Percentiles rank a stretch among this genome's conserved stretches.
Conservation (phyloP, 1,140 invertebrate species). For the Camponotus floridanus region DNA sequence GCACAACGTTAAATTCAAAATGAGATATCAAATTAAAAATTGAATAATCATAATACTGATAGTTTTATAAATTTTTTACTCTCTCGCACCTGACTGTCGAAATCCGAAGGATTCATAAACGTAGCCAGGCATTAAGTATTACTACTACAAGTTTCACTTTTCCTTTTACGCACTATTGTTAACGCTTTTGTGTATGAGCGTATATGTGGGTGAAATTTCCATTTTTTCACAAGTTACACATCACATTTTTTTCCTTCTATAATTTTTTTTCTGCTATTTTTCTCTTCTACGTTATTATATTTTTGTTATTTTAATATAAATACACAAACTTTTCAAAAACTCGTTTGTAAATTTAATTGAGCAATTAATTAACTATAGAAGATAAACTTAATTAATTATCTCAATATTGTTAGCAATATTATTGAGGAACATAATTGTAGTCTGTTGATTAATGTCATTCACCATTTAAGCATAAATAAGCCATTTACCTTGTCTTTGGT, state of each 20-base stretch:
- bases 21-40: conserved; percentile 13
- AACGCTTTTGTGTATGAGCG: conserved; percentile 16
- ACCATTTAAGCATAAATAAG: not conserved
- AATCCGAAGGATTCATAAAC: conserved; percentile 20
- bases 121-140: conserved; percentile 55
- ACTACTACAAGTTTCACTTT: conserved; percentile 67
- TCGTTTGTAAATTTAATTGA: not conserved
- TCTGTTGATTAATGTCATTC: not conserved
- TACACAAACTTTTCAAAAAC: too few species aligned
- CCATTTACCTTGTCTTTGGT: conserved; percentile 70
- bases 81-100: conserved; percentile 27
- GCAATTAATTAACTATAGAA: not conserved
- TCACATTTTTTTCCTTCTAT: not conserved
- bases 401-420: not conserved
- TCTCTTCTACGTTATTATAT: not conserved
- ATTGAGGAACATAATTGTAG: not conserved
- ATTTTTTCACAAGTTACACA: conserved; percentile 17
- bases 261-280: too few species aligned
- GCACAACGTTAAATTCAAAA: not conserved
- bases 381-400: not conserved
- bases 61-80: conserved; percentile 49
- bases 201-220: conserved; percentile 22
- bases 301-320: not conserved
- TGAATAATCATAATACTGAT: not conserved
- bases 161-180: conserved; percentile 38